Conservation (phyloP, 2,888 invertebrate species). For the Ornithoptera alexandrae region DNA sequence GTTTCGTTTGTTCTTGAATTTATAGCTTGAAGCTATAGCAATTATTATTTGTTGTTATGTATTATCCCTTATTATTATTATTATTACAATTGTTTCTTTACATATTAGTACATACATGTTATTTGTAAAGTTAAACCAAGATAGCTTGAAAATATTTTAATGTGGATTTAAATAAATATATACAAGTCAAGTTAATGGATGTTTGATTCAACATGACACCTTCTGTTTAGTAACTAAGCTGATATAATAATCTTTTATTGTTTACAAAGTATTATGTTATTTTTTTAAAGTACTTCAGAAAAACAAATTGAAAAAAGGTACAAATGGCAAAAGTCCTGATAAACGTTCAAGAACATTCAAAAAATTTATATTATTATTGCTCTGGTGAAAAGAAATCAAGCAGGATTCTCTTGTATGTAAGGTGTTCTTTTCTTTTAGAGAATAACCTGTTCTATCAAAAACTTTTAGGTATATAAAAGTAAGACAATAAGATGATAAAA, state of each 20-base stretch:
- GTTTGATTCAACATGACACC: conserved; percentile 32
- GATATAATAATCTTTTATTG: neutral
- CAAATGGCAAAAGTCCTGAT: too few species aligned
- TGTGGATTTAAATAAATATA: conserved; percentile 63
- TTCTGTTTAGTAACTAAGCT: neutral
- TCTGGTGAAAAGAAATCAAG: too few species aligned
- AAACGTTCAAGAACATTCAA: too few species aligned
- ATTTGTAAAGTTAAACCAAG: conserved; percentile 52
- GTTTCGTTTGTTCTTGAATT: conserved; percentile 27
- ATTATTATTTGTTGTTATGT: conserved; percentile 39
- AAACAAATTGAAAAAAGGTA: too few species aligned
- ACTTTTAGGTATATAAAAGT: too few species aligned
- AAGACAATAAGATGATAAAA: too few species aligned
- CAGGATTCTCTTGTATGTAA: too few species aligned
- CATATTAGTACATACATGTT: conserved; percentile 50
- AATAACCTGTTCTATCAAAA: too few species aligned
- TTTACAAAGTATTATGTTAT: neutral
- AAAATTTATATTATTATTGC: too few species aligned
- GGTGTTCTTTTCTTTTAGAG: too few species aligned
- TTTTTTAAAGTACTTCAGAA: too few species aligned
- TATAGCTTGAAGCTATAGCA: conserved; percentile 46
- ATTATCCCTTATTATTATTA: conserved; percentile 41
- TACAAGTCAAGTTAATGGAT: conserved; percentile 49
- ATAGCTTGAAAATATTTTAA: conserved; percentile 63
- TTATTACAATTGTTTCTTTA: conserved; percentile 43